phyloP scores from a whole-genome alignment of 2,797 vertebrate genomes.

The Lacerta agilis region DNA sequence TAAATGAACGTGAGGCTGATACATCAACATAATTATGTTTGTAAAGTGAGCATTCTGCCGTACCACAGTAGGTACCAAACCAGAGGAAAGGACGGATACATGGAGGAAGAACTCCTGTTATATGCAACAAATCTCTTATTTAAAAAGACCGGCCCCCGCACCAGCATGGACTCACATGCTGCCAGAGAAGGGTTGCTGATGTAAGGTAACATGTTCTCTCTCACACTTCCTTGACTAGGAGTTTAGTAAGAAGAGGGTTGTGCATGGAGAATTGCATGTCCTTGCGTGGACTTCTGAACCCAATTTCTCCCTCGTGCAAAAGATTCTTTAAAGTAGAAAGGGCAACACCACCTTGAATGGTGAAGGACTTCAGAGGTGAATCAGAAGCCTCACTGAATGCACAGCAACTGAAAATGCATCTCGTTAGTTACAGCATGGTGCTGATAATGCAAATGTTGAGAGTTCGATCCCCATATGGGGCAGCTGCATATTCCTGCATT shows the following conservation, averaged over 20 bases:
- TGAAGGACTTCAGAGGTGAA: neutral
- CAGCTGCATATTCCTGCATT: too few relatives aligned
- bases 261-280: neutral
- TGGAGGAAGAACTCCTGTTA: neutral
- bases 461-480: too few relatives aligned
- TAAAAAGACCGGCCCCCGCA: too few relatives aligned
- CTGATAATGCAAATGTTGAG: too few relatives aligned
- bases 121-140: too few relatives aligned
- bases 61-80: neutral
- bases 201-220: neutral
- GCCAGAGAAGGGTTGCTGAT: too few relatives aligned
- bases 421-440: too few relatives aligned
- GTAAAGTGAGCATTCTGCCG: neutral
- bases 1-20: too few relatives aligned
- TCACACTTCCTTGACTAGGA: neutral
- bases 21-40: neutral
- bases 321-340: neutral
- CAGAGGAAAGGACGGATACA: neutral
- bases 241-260: neutral
- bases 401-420: neutral
- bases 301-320: neutral
- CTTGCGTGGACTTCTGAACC: too few relatives aligned
- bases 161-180: too few relatives aligned
- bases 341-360: neutral
- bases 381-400: neutral